Conservation (phyloP, 2,888 invertebrate species). For the Eupeodes latifasciatus region DNA sequence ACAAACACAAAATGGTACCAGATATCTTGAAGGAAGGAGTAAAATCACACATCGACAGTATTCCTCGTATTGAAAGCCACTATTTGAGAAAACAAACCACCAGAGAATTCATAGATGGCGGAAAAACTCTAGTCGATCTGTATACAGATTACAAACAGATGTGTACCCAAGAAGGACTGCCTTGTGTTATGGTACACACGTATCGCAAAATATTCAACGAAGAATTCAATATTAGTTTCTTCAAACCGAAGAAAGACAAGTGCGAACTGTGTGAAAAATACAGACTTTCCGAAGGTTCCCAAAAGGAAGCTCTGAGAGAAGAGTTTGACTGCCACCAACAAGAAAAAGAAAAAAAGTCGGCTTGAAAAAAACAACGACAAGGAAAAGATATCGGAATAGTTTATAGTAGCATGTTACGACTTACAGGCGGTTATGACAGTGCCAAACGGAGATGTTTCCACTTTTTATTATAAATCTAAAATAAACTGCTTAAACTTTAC, state of each 20-base stretch:
- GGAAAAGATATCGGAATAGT: constrained; percentile 43
- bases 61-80: too few species aligned
- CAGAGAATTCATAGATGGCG: too few species aligned
- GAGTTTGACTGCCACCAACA: constrained; percentile 5
- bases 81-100: too few species aligned
- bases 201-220: too few species aligned
- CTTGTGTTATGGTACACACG: too few species aligned
- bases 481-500: constrained; percentile 76
- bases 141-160: too few species aligned
- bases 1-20: too few species aligned
- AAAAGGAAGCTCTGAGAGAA: constrained; percentile 30
- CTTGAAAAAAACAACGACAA: constrained; percentile 13
- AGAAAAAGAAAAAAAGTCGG: constrained; percentile 27
- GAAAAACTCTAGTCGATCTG: too few species aligned
- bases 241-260: constrained; percentile 7
- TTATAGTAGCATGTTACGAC: constrained; percentile 39
- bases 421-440: constrained; percentile 73
- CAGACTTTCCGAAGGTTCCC: constrained; percentile 32
- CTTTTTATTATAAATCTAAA: constrained; percentile 15
- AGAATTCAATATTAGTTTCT: constrained; percentile 59
- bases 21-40: too few species aligned
- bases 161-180: too few species aligned
- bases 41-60: too few species aligned
- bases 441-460: constrained; percentile 42
- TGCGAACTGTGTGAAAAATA: constrained; percentile 60